Base-by-base conservation (phyloP, 1,140 invertebrate genomes). In the Rhynchophorus ferrugineus region DNA sequence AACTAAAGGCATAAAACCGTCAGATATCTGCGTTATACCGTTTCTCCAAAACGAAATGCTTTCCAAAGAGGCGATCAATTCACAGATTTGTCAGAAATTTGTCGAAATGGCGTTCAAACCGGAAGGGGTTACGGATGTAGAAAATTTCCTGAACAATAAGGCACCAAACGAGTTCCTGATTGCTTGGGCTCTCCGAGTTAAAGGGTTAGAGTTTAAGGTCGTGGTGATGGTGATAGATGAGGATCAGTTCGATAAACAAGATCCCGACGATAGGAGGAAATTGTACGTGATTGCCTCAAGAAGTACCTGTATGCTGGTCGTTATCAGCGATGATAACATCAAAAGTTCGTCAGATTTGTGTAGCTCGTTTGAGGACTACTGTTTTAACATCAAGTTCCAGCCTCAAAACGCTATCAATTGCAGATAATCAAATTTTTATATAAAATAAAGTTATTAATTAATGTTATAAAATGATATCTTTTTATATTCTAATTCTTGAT, bases 131-230 rank as follows among this genome's bases (percentile, higher is more conserved):
- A 56, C 54, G 16, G 61, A 68, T 46, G 64, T 70, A 7, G 69
- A 70, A 54, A 54, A 60, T 11, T 70, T 67, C 38, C 18, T 70
- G 9, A 52, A 29, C 2, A 51, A 59, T 16, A 57, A 44, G 21
- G 58, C 62, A 46, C 57, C 61, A 3, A 64, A 68, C 44, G 56
- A 67, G 29, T 69, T 70, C 49, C 50, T 70, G 8, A 54, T 69
- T 13, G 58, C 65, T 1, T 70, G 69, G 69, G 61, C 62, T 9
- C 51, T 70, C 16, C 51, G 65, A 22, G 64, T 69, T 5, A 70
- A 70, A 53, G 69, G 69, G 0, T 54, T 70, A 11, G 69, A 70
- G 44, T 70, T 70, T 51, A 70, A 69, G 48, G 66, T 68, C 1
- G 67, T 70, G 22, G 59, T 70, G 5, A 63, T 70, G 49, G 64